Evolutionary conservation across 2,113 vertebrate genomes (phyloP), one percentile per base, ranked within the genome.

Genomic region (Chaetura pelagica): DNA sequence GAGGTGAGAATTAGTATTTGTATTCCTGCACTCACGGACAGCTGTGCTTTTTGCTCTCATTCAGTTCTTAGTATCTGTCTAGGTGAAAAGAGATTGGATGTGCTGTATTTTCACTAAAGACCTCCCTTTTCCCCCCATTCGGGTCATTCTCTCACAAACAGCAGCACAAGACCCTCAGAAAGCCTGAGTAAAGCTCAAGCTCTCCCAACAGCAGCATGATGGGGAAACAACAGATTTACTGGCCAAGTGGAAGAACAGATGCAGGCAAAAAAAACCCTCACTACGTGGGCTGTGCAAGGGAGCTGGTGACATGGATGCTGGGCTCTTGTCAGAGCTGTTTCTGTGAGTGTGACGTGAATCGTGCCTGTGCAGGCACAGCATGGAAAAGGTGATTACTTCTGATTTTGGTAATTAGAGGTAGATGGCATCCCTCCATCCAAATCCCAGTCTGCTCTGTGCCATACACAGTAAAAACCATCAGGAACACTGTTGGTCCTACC

Each of bases 351-450:
- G 46, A 34, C 1, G 3, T 62, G 49, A 84, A 46, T 52, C 4
- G 3, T 0, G 1, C 10, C 7, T 3, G 1, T 62, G 32, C 32
- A 46, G 10, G 23, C 2, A 9, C 17, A 11, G 7, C 1, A 6
- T 10, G 40, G 57, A 38, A 87, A 82, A 79, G 17, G 20, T 51
- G 40, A 54, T 78, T 52, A 34, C 72, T 84, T 79, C 76, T 89
- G n/a, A 34, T 84, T 30, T 49, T 30, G 8, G 40, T 40, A 17
- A 4, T 26, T 48, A 61, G 62, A 68, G 27, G 48, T 68, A 73
- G 61, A 59, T 49, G 49, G 13, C 9, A 29, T 22, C 29, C 20
- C 26, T 87, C 78, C 55, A 61, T 52, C 64, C 68, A 67, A 64
- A 83, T 57, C 40, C 29, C 24, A 13, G 21, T 54, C 29, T 94